Base-by-base conservation (phyloP, 2,888 invertebrate species). In the Onthophagus sagittarius region DNA sequence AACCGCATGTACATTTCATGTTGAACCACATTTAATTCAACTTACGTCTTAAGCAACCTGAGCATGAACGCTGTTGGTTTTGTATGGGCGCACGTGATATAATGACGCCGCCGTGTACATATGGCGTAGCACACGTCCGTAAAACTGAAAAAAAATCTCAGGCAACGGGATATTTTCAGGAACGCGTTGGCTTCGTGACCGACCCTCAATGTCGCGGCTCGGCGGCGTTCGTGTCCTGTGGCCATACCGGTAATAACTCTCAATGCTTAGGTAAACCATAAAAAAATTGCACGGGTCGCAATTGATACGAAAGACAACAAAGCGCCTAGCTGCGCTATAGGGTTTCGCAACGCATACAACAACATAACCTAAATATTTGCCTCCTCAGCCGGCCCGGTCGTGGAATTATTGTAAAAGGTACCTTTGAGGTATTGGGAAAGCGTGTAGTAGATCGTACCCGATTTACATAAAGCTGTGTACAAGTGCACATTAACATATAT, bases 401-500 rank as follows among this genome's bases (percentile, higher is more conserved):
- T 67, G 67, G 32, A 67, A 67, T 67, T 67, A 67, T 67, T 67
- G 67, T 67, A 67, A 67, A 67, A 67, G 67, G 67, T 67, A 67
- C 67, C 67, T 67, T 67, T 67, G 67, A 67, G 67, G 67, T 67
- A 67, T 67, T 67, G 67, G 67, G 67, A 23, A 67, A 67, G 15
- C 67, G 67, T 67, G 67, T 67, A 67, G 67, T 67, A 67, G 67
- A 67, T 67, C 67, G 67, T 67, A 67, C 67, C 15, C 23, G 67
- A 67, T 67, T 67, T 67, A 67, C 67, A 67, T 67, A 67, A 67
- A 67, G 31, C 67, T 32, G 39, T 53, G 67, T 32, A 67, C 67
- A 67, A 67, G 67, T 67, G 67, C 67, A 32, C 67, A 67, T 67
- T 67, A 23, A 67, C 67, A 67, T 67, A 67, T 32, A 32, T 32